A percentile compares a stretch with the other conserved stretches of the same genome.
phyloP scores from a whole-genome alignment of 2,888 invertebrate genomes.

The Eupithecia pulchellata region DNA sequence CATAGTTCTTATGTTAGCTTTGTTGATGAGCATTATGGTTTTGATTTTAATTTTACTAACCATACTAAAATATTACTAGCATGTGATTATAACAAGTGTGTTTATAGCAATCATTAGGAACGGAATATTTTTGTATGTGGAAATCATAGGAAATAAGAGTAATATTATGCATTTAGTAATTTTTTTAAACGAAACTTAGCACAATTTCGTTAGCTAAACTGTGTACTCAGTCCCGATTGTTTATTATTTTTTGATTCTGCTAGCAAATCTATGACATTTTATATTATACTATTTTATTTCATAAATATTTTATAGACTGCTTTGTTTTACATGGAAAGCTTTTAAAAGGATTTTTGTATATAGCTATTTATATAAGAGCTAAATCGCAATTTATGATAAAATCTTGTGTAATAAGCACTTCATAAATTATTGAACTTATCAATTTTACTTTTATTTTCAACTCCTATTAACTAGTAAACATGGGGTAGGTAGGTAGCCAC shows the following conservation, averaged over 20 bases:
- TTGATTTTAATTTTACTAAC: conserved; percentile 49
- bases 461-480: background rate
- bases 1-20: conserved; percentile 49
- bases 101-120: conserved; percentile 77
- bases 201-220: conserved; percentile 38
- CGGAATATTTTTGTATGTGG: conserved; percentile 82
- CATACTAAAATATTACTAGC: conserved; percentile 51
- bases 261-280: background rate
- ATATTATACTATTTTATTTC: conserved; percentile 50
- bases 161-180: conserved; percentile 69
- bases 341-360: conserved; percentile 77
- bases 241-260: background rate
- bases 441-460: conserved; percentile 48
- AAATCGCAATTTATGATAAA: conserved; percentile 76
- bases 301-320: conserved; percentile 71
- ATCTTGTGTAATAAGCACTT: conserved; percentile 80
- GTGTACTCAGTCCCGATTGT: background rate
- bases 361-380: conserved; percentile 75
- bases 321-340: conserved; percentile 79
- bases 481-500: conserved; percentile 6
- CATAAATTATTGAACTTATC: conserved; percentile 80
- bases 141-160: conserved; percentile 69
- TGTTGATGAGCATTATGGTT: conserved; percentile 33
- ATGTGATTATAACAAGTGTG: conserved; percentile 65
- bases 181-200: conserved; percentile 45